These are phyloP conservation scores for Bombus huntii DNA, from an alignment of 1,140 invertebrate species.

Conservation along the genomic window DNA sequence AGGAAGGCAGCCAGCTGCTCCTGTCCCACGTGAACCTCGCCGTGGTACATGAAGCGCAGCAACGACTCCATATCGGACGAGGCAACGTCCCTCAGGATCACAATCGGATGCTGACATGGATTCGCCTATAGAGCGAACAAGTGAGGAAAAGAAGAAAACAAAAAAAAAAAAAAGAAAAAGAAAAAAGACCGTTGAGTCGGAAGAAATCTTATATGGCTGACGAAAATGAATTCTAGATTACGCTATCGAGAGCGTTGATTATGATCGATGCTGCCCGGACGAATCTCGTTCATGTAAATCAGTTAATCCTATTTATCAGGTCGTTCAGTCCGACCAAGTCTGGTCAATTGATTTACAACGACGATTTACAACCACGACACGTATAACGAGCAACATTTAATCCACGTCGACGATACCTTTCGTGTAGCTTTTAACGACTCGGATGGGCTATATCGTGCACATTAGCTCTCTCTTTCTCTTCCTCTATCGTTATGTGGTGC, in stretches of 20 bases:
- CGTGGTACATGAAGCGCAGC: constrained; percentile 97
- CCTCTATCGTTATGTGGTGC: not conserved
- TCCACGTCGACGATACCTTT: constrained; percentile 59
- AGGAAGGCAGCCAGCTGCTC: constrained; percentile 94
- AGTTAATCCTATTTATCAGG: constrained; percentile 60
- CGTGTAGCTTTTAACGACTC: constrained; percentile 31
- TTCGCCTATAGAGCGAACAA: constrained; percentile 85
- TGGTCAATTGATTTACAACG: constrained; percentile 65
- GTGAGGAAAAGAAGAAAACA: not conserved
- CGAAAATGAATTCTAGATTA: constrained; percentile 28
- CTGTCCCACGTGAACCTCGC: constrained; percentile 95
- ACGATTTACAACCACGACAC: constrained; percentile 65
- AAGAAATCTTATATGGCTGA: not conserved
- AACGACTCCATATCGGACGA: constrained; percentile 95
- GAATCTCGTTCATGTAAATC: constrained; percentile 60
- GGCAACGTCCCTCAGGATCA: constrained; percentile 94
- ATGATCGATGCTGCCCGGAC: constrained; percentile 57
- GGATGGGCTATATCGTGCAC: constrained; percentile 5
- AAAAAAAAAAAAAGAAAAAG: not conserved
- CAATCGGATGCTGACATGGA: constrained; percentile 96
- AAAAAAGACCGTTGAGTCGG: not conserved
- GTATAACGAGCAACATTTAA: constrained; percentile 63
- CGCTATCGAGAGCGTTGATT: constrained; percentile 45
- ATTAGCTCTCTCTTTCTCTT: not conserved
- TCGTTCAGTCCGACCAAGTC: not conserved